Evolutionary conservation across 37 sponge, comb jelly and placozoan genomes (phyloP), one percentile per base, ranked within the genome.

Genomic region (Hormiphora californensis): DNA sequence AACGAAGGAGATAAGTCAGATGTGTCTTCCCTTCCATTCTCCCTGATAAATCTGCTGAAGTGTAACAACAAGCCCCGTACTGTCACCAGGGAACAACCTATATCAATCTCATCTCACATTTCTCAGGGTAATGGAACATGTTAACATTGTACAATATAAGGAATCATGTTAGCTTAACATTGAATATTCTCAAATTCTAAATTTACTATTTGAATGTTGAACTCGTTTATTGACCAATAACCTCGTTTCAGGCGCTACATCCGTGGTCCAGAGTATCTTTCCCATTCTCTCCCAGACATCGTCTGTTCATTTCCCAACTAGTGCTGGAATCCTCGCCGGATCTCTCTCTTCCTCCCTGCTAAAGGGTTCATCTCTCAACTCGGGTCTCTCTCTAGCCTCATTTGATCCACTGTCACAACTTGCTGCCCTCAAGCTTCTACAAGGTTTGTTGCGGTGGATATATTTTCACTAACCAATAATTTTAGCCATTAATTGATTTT

Each of bases 31-130:
- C 81, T 73, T 11, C 81, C 81, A 8, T 73, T 73, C 38, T 73
- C 81, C 1, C 81, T 73, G 44, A 73, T 73, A 0, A 73, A 73
- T 33, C 81, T 73, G 17, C 81, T 73, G 46, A 73, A 73, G 81
- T 73, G 81, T 73, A 41, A 40, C 19, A 19, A 30, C 23, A 41
- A 17, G 3, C 81, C 81, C 27, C 7, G 35, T n/a, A 73, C n/a
- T 21, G 38, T 36, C 2, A n/a, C n/a, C n/a, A n/a, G n/a, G n/a
- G n/a, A n/a, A n/a, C n/a, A n/a, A n/a, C n/a, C n/a, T n/a, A n/a
- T n/a, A n/a, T n/a, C n/a, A n/a, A n/a, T n/a, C n/a, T n/a, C n/a
- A n/a, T n/a, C n/a, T n/a, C n/a, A n/a, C 46, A 32, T 46, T 17
- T n/a, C 81, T 5, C 32, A 73, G 43, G 81, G 81, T 73, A n/a